Percentiles rank a stretch among this genome's conserved stretches.
Conservation (phyloP, 2,113 vertebrate genomes). For the Dipodomys stephensi region DNA sequence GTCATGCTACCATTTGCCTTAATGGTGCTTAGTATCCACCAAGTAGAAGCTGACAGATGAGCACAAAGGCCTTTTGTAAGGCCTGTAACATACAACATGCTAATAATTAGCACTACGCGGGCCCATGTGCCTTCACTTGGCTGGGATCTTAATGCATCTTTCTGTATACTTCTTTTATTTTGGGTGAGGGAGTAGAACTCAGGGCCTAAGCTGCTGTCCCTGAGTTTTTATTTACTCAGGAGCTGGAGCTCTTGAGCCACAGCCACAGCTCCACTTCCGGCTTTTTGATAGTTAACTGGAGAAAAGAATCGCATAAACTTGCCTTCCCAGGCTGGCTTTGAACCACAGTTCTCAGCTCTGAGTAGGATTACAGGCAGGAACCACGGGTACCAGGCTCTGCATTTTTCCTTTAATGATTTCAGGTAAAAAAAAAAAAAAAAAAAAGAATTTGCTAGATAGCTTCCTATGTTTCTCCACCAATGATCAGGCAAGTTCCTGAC, state of each 20-base stretch:
- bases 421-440: too few relatives aligned
- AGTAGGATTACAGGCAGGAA: too few relatives aligned
- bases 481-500: background rate
- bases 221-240: too few relatives aligned
- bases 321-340: too few relatives aligned
- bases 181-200: conserved; percentile 2
- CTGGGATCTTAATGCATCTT: conserved; percentile 52
- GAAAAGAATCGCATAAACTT: too few relatives aligned
- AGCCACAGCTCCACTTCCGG: too few relatives aligned
- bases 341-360: too few relatives aligned
- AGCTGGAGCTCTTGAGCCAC: too few relatives aligned
- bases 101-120: conserved; percentile 75
- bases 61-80: conserved; percentile 52
- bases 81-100: conserved; percentile 46
- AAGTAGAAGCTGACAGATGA: conserved; percentile 67
- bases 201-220: too few relatives aligned
- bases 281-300: too few relatives aligned
- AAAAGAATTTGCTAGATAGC: background rate
- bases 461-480: background rate
- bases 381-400: too few relatives aligned
- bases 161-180: background rate
- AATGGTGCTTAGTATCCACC: conserved; percentile 63
- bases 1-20: conserved; percentile 75
- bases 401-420: too few relatives aligned
- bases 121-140: fast-evolving